These are phyloP conservation scores for Pogonomyrmex barbatus DNA, from an alignment of 1,140 invertebrate genomes.

Conservation along the genomic window DNA sequence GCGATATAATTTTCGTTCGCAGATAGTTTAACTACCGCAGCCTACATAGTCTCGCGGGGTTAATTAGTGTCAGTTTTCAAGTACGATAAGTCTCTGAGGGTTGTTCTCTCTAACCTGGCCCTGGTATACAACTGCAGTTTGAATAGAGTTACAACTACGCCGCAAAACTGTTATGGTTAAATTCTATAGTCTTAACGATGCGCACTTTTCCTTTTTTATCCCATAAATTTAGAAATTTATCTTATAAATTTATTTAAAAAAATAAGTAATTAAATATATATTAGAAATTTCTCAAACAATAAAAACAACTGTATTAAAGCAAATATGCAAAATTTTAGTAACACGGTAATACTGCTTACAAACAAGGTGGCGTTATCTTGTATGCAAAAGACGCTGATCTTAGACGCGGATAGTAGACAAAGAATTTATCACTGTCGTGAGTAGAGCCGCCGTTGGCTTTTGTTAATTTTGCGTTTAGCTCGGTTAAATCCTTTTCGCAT, in stretches of 20 bases:
- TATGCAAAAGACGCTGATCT: slow-evolving; percentile 51
- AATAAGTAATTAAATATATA: background rate
- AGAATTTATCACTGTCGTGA: slow-evolving; percentile 54
- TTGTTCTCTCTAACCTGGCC: slow-evolving; percentile 61
- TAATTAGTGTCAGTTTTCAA: slow-evolving; percentile 76
- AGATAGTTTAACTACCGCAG: slow-evolving; percentile 69
- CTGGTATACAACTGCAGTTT: slow-evolving; percentile 71
- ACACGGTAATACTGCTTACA: slow-evolving; percentile 50
- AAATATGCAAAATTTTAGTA: slow-evolving; percentile 63
- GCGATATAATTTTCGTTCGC: slow-evolving; percentile 65
- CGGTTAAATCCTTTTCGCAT: slow-evolving; percentile 59
- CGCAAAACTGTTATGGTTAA: slow-evolving; percentile 66
- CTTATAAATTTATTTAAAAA: background rate
- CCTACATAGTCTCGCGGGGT: slow-evolving; percentile 61
- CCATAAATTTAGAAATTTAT: background rate
- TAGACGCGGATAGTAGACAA: slow-evolving; percentile 10
- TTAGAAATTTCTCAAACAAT: background rate
- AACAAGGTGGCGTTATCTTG: slow-evolving; percentile 46
- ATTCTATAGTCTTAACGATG: slow-evolving; percentile 63
- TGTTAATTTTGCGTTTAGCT: slow-evolving; percentile 61
- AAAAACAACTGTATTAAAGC: slow-evolving; percentile 53
- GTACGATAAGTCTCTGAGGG: slow-evolving; percentile 72
- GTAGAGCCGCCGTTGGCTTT: slow-evolving; percentile 58
- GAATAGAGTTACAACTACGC: slow-evolving; percentile 72
- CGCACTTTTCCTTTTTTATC: slow-evolving; percentile 55